Evolutionary conservation across 1,140 invertebrate genomes (phyloP).

Genomic region (Drosophila biarmipes): DNA sequence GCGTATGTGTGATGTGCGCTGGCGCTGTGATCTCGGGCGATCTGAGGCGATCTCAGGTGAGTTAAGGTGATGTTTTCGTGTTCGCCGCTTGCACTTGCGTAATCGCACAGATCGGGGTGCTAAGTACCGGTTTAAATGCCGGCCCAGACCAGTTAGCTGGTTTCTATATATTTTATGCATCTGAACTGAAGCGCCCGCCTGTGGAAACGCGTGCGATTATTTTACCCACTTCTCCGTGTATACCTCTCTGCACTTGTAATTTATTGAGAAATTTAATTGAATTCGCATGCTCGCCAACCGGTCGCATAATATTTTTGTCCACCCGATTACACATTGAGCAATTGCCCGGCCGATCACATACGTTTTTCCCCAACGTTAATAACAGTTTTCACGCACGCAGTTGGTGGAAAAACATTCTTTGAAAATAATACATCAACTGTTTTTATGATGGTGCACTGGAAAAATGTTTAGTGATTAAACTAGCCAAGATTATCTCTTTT

Average conservation of each 20-base stretch:
- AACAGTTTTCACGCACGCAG: conserved; percentile 11
- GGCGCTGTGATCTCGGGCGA: conserved; percentile 12
- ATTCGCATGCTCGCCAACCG: conserved; percentile 68
- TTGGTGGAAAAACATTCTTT: conserved; percentile 3
- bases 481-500: neutral
- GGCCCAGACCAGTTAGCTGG: conserved; percentile 58
- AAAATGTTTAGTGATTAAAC: neutral
- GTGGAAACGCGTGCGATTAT: conserved; percentile 39
- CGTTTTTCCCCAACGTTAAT: conserved; percentile 8
- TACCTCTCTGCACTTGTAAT: conserved; percentile 68
- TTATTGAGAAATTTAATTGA: conserved; percentile 80
- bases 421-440: conserved; percentile 12
- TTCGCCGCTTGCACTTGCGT: conserved; percentile 61
- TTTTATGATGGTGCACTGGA: neutral
- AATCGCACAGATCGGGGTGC: conserved; percentile 58
- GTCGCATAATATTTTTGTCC: conserved; percentile 60
- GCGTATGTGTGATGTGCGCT: conserved; percentile 54
- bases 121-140: conserved; percentile 72
- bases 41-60: conserved; percentile 28
- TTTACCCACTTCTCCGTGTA: conserved; percentile 37
- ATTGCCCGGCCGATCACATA: conserved; percentile 12
- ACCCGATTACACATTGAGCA: conserved; percentile 53
- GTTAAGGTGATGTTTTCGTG: conserved; percentile 38
- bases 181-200: conserved; percentile 52
- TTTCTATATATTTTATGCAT: conserved; percentile 57